Conservation (phyloP, 2,113 vertebrate genomes). For the Phrynosoma blainvillii region DNA sequence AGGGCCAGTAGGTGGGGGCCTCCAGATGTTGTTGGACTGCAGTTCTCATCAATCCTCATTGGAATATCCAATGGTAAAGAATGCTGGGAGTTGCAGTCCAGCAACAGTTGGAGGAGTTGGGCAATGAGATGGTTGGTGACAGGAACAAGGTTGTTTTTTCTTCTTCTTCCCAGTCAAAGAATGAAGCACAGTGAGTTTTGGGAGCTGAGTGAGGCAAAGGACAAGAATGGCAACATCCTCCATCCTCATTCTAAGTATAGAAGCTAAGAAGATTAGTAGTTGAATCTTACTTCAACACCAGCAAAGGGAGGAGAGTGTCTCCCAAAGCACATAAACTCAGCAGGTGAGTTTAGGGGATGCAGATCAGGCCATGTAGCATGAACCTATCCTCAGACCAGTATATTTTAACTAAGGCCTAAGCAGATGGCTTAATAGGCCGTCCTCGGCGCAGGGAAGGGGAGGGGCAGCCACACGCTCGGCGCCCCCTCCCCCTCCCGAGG, state of each 20-base stretch:
- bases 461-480: no score
- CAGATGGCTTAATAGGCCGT: no score
- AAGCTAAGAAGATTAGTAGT: background rate
- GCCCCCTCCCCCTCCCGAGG: no score
- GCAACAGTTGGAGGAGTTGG: no score
- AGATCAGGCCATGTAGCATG: background rate
- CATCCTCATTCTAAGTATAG: background rate
- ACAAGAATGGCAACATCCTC: background rate
- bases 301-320: background rate
- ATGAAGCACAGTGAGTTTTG: background rate
- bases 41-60: no score
- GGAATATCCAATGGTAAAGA: no score
- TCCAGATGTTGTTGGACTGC: no score
- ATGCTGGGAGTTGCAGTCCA: no score
- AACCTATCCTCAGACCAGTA: background rate
- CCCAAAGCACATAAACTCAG: background rate
- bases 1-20: background rate
- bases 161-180: background rate
- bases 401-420: no score
- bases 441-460: no score
- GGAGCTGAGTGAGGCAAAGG: background rate
- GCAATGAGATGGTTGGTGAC: background rate
- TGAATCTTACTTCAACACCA: background rate
- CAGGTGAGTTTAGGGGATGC: background rate
- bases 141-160: background rate